Conservation (phyloP, 2,797 vertebrate species). For the Lithobates sylvaticus region DNA sequence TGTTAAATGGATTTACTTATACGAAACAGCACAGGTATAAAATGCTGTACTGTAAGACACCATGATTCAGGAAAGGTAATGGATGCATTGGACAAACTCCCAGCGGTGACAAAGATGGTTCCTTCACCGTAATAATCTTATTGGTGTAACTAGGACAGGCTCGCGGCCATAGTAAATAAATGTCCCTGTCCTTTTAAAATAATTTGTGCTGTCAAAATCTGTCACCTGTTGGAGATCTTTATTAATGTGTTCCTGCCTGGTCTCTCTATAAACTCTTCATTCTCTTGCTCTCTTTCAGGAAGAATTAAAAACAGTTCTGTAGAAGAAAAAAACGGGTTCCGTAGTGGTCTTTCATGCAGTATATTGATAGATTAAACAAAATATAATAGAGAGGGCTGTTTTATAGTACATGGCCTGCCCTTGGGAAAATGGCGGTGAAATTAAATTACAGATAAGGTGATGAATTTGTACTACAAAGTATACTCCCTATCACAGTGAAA, state of each 20-base stretch:
- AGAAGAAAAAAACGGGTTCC: neutral
- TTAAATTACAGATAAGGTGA: slow-evolving; percentile 5
- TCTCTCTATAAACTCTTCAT: neutral
- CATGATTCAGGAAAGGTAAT: slow-evolving; percentile 2
- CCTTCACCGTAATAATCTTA: slow-evolving; percentile 6
- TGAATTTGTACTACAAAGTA: neutral
- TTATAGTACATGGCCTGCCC: neutral
- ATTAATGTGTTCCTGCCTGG: neutral
- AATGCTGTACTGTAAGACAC: too few relatives aligned
- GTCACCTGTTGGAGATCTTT: slow-evolving; percentile 16
- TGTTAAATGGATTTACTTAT: too few relatives aligned
- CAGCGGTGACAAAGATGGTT: neutral
- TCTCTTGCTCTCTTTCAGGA: neutral
- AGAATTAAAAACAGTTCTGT: neutral
- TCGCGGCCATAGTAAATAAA: neutral
- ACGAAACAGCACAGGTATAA: too few relatives aligned
- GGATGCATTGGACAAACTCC: slow-evolving; percentile 11
- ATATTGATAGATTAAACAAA: slow-evolving; percentile 24
- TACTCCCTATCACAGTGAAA: neutral
- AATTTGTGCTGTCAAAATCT: slow-evolving; percentile 18
- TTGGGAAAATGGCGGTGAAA: neutral
- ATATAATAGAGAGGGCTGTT: neutral
- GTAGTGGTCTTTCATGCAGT: neutral
- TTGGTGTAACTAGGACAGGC: neutral
- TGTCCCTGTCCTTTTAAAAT: slow-evolving; percentile 14